Base-by-base conservation (phyloP, 2,113 vertebrate genomes). In the Petromus typicus region DNA sequence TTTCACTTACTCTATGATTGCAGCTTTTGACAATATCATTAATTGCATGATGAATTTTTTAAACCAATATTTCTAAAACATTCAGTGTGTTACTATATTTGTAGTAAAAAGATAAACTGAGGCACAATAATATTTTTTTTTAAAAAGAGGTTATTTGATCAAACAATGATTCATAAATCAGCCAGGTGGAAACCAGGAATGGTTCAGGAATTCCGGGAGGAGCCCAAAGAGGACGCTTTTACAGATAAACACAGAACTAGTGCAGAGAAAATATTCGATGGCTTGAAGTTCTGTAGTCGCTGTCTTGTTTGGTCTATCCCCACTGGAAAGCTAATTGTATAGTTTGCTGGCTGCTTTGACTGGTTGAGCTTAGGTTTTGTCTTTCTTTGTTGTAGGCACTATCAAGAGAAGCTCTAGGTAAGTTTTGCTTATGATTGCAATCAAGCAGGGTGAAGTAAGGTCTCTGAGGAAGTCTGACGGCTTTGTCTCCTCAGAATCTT, bases 21-120 rank as follows among this genome's bases (percentile, higher is more conserved):
- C 57, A 43, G 3, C 56, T 69, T 85, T 90, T 86, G 27, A 88
- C 67, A 91, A 40, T 51, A 78, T 25, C 76, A 30, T 76, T 90
- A 91, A 54, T n/a, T 82, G 25, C 30, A 69, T 45, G 13, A 82
- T 61, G 45, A 71, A 75, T 40, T 92, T 90, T 81, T 83, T 37
- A 54, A 89, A 73, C 32, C 54, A 57, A 34, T 80, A 92, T 92
- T 87, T 92, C 69, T 25, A 73, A 88, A 90, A 18, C 7, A 85
- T 8, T 43, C 64, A 54, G 34, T 61, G 54, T 92, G 32, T 57
- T 51, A 84, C 20, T 37, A 66, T 59, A 69, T 93, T 34, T 56
- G 2, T 43, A 37, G n/a, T 76, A 37, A 89, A 93, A 75, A 83
- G 67, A 37, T 27, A 82, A 93, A 63, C 43, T 59, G 43, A 54